Evolutionary conservation across 2,113 vertebrate genomes (phyloP).

Genomic region (Hippocampus comes): DNA sequence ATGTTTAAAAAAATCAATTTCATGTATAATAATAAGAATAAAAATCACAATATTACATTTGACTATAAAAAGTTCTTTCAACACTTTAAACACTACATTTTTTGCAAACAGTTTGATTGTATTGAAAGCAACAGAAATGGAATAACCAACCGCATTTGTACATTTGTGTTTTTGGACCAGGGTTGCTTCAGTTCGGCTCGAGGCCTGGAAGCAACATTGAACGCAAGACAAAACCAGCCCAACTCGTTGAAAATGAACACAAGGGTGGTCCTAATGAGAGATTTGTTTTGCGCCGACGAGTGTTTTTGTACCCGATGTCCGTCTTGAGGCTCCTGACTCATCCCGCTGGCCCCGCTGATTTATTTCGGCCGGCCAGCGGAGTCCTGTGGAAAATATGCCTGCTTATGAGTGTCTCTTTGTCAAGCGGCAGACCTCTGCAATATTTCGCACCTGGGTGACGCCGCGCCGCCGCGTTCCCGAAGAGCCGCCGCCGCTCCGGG

Average conservation of each 20-base stretch:
- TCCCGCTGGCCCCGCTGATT: slow-evolving; percentile 48
- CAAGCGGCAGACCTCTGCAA: slow-evolving; percentile 77
- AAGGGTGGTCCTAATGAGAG: neutral
- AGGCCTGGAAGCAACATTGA: neutral
- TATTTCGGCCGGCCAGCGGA: slow-evolving; percentile 62
- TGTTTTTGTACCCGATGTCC: slow-evolving; percentile 10
- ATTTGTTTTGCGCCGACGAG: slow-evolving; percentile 1
- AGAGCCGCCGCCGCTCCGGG: slow-evolving; percentile 28
- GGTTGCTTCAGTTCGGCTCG: too few species aligned
- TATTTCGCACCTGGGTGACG: slow-evolving; percentile 78
- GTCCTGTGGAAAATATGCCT: slow-evolving; percentile 77
- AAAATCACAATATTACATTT: too few species aligned
- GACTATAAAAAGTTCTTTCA: too few species aligned
- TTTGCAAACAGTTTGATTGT: too few species aligned
- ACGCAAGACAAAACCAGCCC: too few species aligned
- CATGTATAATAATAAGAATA: too few species aligned
- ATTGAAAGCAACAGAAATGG: too few species aligned
- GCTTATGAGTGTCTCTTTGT: slow-evolving; percentile 78
- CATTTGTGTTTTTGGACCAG: too few species aligned
- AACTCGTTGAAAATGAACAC: too few species aligned
- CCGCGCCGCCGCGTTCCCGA: slow-evolving; percentile 59
- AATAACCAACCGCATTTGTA: too few species aligned
- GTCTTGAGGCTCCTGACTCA: slow-evolving; percentile 69
- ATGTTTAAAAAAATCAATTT: too few species aligned
- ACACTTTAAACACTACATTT: too few species aligned